Conservation (phyloP, 2,888 invertebrate genomes). For the Hermaeophaga mercurialis region DNA sequence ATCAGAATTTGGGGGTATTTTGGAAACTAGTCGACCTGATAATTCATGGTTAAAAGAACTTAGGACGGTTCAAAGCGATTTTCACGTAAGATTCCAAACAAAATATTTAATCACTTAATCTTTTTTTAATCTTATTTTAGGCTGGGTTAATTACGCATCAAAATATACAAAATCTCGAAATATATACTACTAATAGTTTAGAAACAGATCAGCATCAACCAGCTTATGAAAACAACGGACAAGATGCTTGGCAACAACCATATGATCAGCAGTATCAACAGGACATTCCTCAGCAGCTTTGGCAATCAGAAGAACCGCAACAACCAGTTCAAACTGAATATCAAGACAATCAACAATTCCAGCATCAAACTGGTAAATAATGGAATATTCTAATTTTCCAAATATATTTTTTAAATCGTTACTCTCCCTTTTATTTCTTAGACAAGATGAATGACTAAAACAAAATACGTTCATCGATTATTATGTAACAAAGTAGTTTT, state of each 20-base stretch:
- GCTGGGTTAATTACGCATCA: conserved; percentile 52
- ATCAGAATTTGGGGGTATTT: conserved; percentile 46
- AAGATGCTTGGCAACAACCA: conserved; percentile 44
- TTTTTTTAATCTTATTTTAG: conserved; percentile 40
- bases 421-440: too few species aligned
- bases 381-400: too few species aligned
- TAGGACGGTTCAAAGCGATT: conserved; percentile 56
- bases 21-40: conserved; percentile 56
- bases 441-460: too few species aligned
- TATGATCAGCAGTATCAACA: conserved; percentile 46
- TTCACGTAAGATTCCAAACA: conserved; percentile 51
- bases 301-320: conserved; percentile 47
- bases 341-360: conserved; percentile 40
- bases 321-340: conserved; percentile 34
- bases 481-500: too few species aligned
- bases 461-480: too few species aligned
- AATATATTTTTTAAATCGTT: too few species aligned
- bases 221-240: conserved; percentile 32
- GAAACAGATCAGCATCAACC: conserved; percentile 31
- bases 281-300: conserved; percentile 34
- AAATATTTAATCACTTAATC: background rate
- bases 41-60: conserved; percentile 65
- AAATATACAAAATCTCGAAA: conserved; percentile 29
- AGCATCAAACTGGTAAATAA: conserved; percentile 18
- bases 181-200: conserved; percentile 15